Base-by-base conservation (phyloP, 1,140 invertebrate genomes). In the Heliconius hewitsoni region DNA sequence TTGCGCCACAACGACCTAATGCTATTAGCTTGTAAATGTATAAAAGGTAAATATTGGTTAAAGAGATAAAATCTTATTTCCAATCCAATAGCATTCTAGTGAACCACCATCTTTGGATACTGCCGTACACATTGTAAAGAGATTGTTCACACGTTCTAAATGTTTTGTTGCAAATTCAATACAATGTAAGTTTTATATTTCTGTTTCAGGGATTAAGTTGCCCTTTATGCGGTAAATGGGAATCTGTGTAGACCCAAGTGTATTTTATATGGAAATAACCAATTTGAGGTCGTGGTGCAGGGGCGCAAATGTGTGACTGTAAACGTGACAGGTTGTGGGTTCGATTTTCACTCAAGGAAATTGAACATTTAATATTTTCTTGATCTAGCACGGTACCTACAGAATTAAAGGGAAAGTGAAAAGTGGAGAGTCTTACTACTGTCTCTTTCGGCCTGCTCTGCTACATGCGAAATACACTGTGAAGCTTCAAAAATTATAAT, bases 101-200 rank as follows among this genome's bases (percentile, higher is more conserved):
- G 23, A 27, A 9, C 60, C 27, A 66, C 27, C 60, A 66, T 30
- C 23, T 66, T 66, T 66, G 60, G 60, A 30, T 66, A 66, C 60
- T 13, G 60, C 60, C 23, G 23, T 66, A 30, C 23, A 66, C 60
- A 27, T 66, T 66, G 60, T 66, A 27, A 66, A 27, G n/a, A 66
- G 23, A 27, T 66, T 66, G 60, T 27, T 66, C 23, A 66, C 60
- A 66, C 3, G 60, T 27, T 66, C 55, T 66, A 66, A 66, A 27
- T 66, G 60, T 66, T 66, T 66, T 66, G 60, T 66, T 66, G 60
- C 23, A 30, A 66, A 11, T 66, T 66, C 60, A 0, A 66, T 66
- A 66, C 60, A 66, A 66, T 66, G 60, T 66, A 66, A 11, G 11
- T 66, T 66, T 46, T 66, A 66, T 66, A 30, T 66, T 66, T 13